Conservation (phyloP, 2,113 vertebrate species). For the Neotoma lepida region DNA sequence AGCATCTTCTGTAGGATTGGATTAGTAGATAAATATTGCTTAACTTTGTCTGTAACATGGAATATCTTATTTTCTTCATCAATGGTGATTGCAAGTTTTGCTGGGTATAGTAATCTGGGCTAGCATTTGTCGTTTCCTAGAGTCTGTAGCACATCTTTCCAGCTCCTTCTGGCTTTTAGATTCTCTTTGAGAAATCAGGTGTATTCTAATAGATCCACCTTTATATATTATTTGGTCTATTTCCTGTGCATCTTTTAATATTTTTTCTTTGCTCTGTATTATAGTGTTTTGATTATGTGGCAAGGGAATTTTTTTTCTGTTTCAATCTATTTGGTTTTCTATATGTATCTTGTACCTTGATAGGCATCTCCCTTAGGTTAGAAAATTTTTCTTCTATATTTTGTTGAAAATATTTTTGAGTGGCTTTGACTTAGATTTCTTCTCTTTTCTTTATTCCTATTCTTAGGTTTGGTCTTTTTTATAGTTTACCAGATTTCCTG, state of each 20-base stretch:
- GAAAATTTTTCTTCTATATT: not conserved
- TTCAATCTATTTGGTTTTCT: not conserved
- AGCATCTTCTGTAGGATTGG: not conserved
- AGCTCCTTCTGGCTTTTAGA: not conserved
- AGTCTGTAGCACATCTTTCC: not conserved
- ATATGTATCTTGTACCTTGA: not conserved
- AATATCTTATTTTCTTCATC: not conserved
- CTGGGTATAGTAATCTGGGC: not conserved
- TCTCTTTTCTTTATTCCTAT: not conserved
- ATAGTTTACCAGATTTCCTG: not conserved
- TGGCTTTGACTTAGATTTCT: not conserved
- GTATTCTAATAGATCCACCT: not conserved
- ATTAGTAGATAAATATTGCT: not conserved
- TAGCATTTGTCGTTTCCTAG: not conserved
- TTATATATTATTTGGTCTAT: not conserved
- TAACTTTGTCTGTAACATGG: not conserved
- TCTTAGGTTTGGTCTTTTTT: not conserved
- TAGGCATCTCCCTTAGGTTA: not conserved
- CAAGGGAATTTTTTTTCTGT: not conserved
- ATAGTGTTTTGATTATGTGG: not conserved
- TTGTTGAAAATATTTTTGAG: not conserved
- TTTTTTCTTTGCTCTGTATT: not conserved
- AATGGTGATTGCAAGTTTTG: not conserved
- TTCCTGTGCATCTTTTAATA: not conserved
- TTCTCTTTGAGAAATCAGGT: not conserved